These are phyloP conservation scores for Agrochola litura DNA, from an alignment of 2,888 invertebrate species.

Conservation along the genomic window DNA sequence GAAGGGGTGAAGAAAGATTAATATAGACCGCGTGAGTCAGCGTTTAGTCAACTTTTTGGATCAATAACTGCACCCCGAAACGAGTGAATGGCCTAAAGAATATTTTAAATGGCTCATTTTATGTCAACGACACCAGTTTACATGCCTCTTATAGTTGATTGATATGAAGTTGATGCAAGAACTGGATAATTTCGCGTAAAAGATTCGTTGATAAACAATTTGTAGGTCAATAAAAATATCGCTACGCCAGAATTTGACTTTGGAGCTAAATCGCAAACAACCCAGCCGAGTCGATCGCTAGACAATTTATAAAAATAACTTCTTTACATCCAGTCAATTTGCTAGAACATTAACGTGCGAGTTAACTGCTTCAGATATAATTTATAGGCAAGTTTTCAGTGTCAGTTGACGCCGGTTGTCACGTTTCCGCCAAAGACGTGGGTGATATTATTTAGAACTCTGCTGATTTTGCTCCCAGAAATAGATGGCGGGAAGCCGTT, in stretches of 20 bases:
- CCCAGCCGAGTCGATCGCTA: slow-evolving; percentile 9
- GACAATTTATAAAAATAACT: slow-evolving; percentile 24
- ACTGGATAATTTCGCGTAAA: slow-evolving; percentile 15
- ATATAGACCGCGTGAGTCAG: slow-evolving; percentile 80
- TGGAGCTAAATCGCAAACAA: slow-evolving; percentile 24
- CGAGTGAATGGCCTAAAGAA: slow-evolving; percentile 59
- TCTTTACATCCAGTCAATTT: slow-evolving; percentile 36
- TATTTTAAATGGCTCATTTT: slow-evolving; percentile 39
- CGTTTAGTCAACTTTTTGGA: slow-evolving; percentile 75
- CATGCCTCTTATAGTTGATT: slow-evolving; percentile 13
- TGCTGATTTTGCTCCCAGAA: slow-evolving; percentile 47
- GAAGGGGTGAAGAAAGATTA: slow-evolving; percentile 79
- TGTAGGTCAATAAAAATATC: slow-evolving; percentile 19
- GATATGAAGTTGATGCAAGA: slow-evolving; percentile 33
- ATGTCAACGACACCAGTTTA: slow-evolving; percentile 18
- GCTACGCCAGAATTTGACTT: slow-evolving; percentile 8
- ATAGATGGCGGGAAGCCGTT: slow-evolving; percentile 53
- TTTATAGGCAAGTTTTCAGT: slow-evolving; percentile 53
- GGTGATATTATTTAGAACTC: slow-evolving; percentile 53
- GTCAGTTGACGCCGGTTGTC: slow-evolving; percentile 44
- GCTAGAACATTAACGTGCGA: slow-evolving; percentile 41
- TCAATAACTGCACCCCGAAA: slow-evolving; percentile 69
- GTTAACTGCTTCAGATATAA: slow-evolving; percentile 56
- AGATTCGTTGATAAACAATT: slow-evolving; percentile 26
- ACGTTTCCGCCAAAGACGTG: slow-evolving; percentile 45